Evolutionary conservation across 53 echinoderm and acorn worm genomes (phyloP).

Genomic region (Holothuria scabra): DNA sequence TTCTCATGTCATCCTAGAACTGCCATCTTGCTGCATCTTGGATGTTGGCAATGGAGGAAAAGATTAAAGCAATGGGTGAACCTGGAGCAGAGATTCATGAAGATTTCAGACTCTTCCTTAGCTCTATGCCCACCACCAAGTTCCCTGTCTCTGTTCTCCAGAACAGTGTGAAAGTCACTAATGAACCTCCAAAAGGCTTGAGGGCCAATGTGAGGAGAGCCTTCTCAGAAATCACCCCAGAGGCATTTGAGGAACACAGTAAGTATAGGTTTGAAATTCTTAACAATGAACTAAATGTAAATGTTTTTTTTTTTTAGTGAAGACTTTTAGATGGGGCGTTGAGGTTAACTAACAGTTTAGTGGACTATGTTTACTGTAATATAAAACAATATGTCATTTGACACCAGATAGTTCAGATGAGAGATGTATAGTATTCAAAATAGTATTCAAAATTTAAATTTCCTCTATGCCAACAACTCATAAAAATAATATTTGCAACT

Average conservation of each 20-base stretch:
- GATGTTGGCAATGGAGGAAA: constrained; percentile 98
- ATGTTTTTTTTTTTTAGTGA: too few species aligned
- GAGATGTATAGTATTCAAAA: too few species aligned
- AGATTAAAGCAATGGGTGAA: constrained; percentile 90
- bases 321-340: too few species aligned
- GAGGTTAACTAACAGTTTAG: too few species aligned
- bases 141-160: constrained; percentile 98
- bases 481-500: too few species aligned
- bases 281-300: too few species aligned
- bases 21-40: constrained; percentile 98
- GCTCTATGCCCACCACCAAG: constrained; percentile 97
- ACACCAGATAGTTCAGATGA: too few species aligned
- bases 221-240: constrained; percentile 90
- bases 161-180: constrained; percentile 99
- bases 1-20: constrained; percentile 63
- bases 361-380: too few species aligned
- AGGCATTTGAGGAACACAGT: constrained; percentile 98
- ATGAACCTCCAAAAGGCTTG: constrained; percentile 97
- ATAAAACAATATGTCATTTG: too few species aligned
- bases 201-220: constrained; percentile 92
- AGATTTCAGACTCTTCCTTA: constrained; percentile 96
- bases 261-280: constrained; percentile 30
- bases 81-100: constrained; percentile 95
- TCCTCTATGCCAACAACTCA: too few species aligned
- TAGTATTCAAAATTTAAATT: too few species aligned